These are phyloP conservation scores for Drosophila recens DNA, from an alignment of 2,888 invertebrate genomes.

Conservation along the genomic window DNA sequence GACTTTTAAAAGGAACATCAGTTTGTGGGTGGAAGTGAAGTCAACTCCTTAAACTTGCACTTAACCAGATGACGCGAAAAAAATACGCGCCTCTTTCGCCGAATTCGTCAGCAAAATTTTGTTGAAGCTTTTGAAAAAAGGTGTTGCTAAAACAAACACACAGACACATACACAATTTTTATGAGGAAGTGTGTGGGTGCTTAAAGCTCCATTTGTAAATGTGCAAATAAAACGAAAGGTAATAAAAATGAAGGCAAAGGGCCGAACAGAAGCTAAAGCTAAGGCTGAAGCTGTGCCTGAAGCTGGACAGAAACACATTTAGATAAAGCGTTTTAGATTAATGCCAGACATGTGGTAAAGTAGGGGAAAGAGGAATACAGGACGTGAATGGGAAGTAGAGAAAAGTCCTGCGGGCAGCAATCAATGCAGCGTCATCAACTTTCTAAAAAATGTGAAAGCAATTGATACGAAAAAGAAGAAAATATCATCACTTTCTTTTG, in stretches of 20 bases:
- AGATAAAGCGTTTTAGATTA: slow-evolving; percentile 80
- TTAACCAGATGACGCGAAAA: slow-evolving; percentile 61
- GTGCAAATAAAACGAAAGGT: slow-evolving; percentile 77
- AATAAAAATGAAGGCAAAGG: slow-evolving; percentile 61
- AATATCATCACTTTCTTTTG: not conserved
- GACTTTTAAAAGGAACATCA: slow-evolving; percentile 12
- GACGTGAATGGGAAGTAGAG: not conserved
- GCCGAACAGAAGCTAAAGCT: slow-evolving; percentile 12
- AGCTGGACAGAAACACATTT: slow-evolving; percentile 62
- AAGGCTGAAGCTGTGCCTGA: slow-evolving; percentile 14
- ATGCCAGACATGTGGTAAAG: slow-evolving; percentile 53
- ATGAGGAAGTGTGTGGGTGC: slow-evolving; percentile 5
- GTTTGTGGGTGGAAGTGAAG: not conserved
- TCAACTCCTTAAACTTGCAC: slow-evolving; percentile 61
- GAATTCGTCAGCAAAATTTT: slow-evolving; percentile 28
- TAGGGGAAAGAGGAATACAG: not conserved
- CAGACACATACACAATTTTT: slow-evolving; percentile 41
- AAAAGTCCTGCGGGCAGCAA: slow-evolving; percentile 55
- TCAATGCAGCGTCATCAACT: slow-evolving; percentile 77
- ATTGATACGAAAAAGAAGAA: slow-evolving; percentile 47
- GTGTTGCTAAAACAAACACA: slow-evolving; percentile 57
- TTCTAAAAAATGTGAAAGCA: slow-evolving; percentile 44
- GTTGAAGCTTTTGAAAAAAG: slow-evolving; percentile 58
- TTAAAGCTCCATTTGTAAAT: slow-evolving; percentile 71
- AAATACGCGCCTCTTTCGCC: slow-evolving; percentile 42